Percentiles rank a stretch among this genome's conserved stretches.
Evolutionary conservation across 2,113 vertebrate genomes (phyloP).

Genomic region (Anhinga rufa): DNA sequence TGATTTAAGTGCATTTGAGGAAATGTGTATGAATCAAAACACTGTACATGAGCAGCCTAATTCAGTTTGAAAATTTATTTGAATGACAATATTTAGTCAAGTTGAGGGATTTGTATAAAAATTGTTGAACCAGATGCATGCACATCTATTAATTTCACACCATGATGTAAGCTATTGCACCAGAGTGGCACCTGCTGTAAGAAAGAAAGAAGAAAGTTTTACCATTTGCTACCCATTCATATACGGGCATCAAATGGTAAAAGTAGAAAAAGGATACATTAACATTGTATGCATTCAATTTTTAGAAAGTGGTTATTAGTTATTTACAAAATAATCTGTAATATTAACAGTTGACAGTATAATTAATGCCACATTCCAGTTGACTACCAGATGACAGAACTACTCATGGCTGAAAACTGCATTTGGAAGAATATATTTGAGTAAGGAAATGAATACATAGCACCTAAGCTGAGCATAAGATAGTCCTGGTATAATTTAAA

Average conservation of each 20-base stretch:
- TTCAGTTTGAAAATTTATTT: not conserved
- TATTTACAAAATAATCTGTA: not conserved
- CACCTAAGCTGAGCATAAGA: not conserved
- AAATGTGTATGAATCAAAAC: not conserved
- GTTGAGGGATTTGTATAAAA: not conserved
- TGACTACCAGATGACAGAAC: not conserved
- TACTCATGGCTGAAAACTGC: not conserved
- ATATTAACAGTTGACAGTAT: not conserved
- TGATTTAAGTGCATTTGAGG: not conserved
- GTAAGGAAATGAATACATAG: not conserved
- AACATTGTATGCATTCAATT: not conserved
- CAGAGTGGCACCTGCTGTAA: not conserved
- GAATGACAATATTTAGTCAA: not conserved
- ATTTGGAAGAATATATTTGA: not conserved
- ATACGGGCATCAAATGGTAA: not conserved
- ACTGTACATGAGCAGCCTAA: not conserved
- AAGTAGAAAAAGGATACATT: not conserved
- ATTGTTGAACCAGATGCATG: not conserved
- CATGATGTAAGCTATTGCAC: not conserved
- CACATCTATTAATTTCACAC: not conserved
- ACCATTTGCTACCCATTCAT: not conserved
- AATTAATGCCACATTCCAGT: not conserved
- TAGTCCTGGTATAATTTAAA: not conserved
- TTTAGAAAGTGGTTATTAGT: not conserved
- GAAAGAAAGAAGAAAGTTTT: not conserved